Conservation (phyloP, 2,113 vertebrate species). For the Nettapus auritus region DNA sequence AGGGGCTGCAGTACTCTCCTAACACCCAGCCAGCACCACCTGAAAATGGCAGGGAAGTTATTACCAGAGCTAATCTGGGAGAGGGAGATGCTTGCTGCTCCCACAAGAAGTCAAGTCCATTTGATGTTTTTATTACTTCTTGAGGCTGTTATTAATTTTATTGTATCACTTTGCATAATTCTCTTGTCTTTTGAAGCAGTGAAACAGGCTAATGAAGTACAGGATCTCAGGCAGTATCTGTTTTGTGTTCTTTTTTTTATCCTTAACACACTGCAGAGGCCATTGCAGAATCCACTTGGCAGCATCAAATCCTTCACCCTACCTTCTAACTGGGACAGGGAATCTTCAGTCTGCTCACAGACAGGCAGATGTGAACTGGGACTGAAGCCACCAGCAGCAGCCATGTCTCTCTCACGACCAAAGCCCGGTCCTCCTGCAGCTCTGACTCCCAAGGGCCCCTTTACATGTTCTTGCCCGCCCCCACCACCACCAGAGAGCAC, state of each 20-base stretch:
- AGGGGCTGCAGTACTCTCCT: background rate
- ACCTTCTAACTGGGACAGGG: background rate
- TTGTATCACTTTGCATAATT: conserved; percentile 14
- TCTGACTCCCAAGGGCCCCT: background rate
- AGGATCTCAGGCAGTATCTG: background rate
- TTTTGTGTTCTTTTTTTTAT: conserved; percentile 2
- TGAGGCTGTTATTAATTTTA: conserved; percentile 28
- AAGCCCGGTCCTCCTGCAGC: background rate
- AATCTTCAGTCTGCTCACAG: background rate
- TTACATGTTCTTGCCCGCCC: background rate
- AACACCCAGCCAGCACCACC: background rate
- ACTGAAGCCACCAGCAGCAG: conserved; percentile 29
- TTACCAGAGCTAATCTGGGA: background rate
- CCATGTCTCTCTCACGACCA: conserved; percentile 32
- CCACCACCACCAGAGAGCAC: background rate
- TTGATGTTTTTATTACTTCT: conserved; percentile 36
- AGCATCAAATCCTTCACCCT: conserved; percentile 33
- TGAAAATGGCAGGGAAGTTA: background rate
- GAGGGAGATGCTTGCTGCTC: background rate
- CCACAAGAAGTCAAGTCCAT: background rate
- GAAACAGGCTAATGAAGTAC: background rate
- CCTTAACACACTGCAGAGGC: background rate
- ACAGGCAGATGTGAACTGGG: background rate
- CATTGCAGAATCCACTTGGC: background rate
- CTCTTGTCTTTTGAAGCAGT: conserved; percentile 1